Percentiles rank a stretch among this genome's conserved stretches.
Evolutionary conservation across 2,113 vertebrate species (phyloP).

Genomic region (Mastomys natalensis): DNA sequence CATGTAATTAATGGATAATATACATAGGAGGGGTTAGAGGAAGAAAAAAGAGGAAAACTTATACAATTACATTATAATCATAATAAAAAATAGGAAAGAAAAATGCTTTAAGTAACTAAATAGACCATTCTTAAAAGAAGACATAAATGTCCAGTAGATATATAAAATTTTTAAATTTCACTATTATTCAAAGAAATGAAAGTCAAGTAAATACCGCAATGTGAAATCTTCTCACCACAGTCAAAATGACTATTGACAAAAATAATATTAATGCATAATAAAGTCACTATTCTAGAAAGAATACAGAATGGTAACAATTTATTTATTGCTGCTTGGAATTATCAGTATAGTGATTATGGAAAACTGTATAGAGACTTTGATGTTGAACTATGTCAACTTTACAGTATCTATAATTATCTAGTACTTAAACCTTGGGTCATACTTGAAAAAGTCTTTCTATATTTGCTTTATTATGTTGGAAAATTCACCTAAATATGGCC

Average conservation of each 20-base stretch:
- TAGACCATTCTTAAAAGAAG: background rate
- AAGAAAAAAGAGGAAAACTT: background rate
- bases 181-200: background rate
- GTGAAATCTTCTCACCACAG: background rate
- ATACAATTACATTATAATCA: background rate
- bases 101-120: background rate
- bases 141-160: background rate
- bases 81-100: background rate
- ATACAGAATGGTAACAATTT: no score
- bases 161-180: background rate
- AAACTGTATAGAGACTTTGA: background rate
- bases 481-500: background rate
- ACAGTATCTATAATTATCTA: background rate
- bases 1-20: background rate
- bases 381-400: background rate
- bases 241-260: background rate
- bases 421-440: background rate
- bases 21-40: background rate
- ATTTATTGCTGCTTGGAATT: background rate
- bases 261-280: background rate
- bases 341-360: background rate
- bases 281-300: background rate
- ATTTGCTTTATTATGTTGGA: background rate
- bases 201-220: background rate
- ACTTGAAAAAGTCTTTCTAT: background rate